phyloP scores from a whole-genome alignment of 2,113 vertebrate genomes.

The Sapayoa aenigma region DNA sequence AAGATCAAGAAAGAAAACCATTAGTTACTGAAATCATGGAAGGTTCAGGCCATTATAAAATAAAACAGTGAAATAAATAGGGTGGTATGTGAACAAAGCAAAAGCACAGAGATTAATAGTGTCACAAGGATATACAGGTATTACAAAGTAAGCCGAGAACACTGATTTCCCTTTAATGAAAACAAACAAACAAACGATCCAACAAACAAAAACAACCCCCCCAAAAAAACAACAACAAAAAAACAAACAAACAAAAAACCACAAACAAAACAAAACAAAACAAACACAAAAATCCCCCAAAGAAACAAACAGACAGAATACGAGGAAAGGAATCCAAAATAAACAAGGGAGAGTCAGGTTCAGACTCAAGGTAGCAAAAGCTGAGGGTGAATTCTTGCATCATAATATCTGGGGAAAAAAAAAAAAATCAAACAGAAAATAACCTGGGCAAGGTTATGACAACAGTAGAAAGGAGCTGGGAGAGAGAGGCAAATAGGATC shows the following conservation, averaged over 20 bases:
- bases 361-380: background rate
- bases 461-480: background rate
- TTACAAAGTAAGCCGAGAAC: background rate
- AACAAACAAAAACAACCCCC: too few species aligned
- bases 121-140: background rate
- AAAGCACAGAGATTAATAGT: background rate
- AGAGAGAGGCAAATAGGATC: fast-evolving
- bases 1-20: background rate
- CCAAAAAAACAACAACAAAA: too few species aligned
- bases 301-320: too few species aligned
- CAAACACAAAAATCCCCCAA: too few species aligned
- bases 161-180: background rate
- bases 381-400: background rate
- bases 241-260: too few species aligned
- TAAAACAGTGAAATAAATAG: background rate
- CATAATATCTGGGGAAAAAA: background rate
- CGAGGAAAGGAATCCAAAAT: background rate
- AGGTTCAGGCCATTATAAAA: background rate
- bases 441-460: background rate
- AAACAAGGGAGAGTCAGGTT: background rate
- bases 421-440: background rate
- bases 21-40: background rate
- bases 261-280: too few species aligned
- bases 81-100: background rate
- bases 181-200: background rate